Percentiles rank a stretch among this genome's conserved stretches.
Conservation (phyloP, 2,113 vertebrate species). For the Hippocampus zosterae region DNA sequence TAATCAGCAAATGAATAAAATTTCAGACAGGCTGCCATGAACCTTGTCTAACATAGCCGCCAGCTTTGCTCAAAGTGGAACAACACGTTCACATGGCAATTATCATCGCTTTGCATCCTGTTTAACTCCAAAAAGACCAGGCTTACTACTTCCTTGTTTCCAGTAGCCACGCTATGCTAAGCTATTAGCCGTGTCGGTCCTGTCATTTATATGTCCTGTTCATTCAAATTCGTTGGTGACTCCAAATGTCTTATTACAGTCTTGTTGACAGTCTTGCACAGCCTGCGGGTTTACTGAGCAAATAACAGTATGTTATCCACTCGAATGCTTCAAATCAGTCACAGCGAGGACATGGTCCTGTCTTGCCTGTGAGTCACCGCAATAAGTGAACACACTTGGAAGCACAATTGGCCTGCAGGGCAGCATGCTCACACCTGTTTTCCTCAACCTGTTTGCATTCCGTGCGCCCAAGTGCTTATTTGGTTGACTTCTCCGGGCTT, state of each 20-base stretch:
- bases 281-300: constrained; percentile 20
- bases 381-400: constrained; percentile 29
- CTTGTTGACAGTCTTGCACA: constrained; percentile 3
- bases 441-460: constrained; percentile 62
- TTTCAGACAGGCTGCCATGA: background rate
- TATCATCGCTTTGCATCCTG: too few species aligned
- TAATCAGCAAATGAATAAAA: background rate
- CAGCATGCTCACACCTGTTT: constrained; percentile 65
- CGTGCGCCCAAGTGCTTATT: constrained; percentile 66
- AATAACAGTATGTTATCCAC: constrained; percentile 27
- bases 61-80: background rate
- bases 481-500: constrained; percentile 55
- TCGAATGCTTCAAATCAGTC: constrained; percentile 13
- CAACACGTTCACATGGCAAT: too few species aligned
- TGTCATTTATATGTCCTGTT: background rate
- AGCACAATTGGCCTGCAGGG: constrained; percentile 26
- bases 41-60: background rate
- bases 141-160: background rate
- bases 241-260: constrained; percentile 16
- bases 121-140: background rate
- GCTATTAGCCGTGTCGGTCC: background rate
- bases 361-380: constrained; percentile 51
- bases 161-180: constrained; percentile 1
- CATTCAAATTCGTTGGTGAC: background rate
- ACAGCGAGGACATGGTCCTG: constrained; percentile 50